Conservation (phyloP, 2,888 invertebrate genomes). For the Dolomedes plantarius region DNA sequence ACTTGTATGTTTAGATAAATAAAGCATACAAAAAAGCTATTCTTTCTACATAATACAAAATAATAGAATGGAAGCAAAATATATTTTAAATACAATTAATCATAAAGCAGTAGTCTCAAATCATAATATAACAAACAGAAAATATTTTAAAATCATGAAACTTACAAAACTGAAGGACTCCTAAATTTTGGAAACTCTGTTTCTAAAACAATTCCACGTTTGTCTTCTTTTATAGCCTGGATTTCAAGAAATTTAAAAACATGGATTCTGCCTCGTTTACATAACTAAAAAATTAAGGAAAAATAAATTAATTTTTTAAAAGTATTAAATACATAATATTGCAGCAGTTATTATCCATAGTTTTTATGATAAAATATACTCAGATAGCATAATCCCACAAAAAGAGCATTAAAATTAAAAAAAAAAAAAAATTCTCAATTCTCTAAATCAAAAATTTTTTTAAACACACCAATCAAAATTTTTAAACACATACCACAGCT, state of each 20-base stretch:
- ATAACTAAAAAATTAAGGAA: slow-evolving; percentile 82
- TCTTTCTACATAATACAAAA: too few species aligned
- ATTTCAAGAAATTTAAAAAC: slow-evolving; percentile 95
- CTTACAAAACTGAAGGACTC: slow-evolving; percentile 69
- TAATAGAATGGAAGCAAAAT: too few species aligned
- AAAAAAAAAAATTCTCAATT: not conserved
- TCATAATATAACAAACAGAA: not conserved
- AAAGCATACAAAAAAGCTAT: too few species aligned
- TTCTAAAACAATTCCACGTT: slow-evolving; percentile 75
- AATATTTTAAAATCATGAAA: not conserved
- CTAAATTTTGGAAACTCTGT: slow-evolving; percentile 72
- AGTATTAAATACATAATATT: too few species aligned
- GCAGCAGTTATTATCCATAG: too few species aligned
- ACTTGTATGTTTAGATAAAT: too few species aligned
- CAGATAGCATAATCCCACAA: too few species aligned
- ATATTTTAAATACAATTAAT: too few species aligned
- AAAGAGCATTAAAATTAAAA: too few species aligned
- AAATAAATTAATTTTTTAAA: slow-evolving; percentile 19
- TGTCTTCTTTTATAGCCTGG: slow-evolving; percentile 86
- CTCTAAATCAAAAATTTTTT: not conserved
- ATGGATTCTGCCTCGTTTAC: slow-evolving; percentile 93
- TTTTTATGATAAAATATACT: too few species aligned
- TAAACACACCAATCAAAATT: too few species aligned
- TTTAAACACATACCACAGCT: slow-evolving; percentile 87
- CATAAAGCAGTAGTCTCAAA: too few species aligned